phyloP scores from a whole-genome alignment of 2,797 vertebrate species.

The Mus spretus region DNA sequence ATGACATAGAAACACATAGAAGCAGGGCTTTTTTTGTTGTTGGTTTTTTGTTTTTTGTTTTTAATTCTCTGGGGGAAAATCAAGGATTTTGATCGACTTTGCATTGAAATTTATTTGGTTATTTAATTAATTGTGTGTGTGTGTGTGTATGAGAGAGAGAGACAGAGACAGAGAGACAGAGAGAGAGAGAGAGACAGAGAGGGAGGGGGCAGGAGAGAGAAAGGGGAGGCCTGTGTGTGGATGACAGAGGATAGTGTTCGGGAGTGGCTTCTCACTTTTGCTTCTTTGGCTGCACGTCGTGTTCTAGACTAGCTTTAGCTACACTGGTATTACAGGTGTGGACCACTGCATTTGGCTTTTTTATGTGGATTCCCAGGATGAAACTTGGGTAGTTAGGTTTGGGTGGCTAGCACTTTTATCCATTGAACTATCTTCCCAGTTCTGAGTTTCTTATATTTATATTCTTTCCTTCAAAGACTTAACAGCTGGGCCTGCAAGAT shows the following conservation, averaged over 20 bases:
- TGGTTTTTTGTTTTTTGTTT: background rate
- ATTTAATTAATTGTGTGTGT: background rate
- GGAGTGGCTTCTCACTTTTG: background rate
- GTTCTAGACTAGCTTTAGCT: background rate
- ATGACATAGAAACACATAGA: background rate
- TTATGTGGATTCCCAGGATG: background rate
- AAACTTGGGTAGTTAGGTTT: background rate
- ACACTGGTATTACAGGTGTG: background rate
- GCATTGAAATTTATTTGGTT: slow-evolving; percentile 23
- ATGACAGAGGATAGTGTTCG: background rate
- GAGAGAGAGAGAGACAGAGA: no score
- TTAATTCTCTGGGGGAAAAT: slow-evolving; percentile 2
- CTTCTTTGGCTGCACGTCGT: background rate
- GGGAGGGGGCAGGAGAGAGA: no score
- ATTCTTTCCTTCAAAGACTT: slow-evolving; percentile 39
- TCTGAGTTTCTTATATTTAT: slow-evolving; percentile 19
- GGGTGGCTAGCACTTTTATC: background rate
- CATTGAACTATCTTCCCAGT: background rate
- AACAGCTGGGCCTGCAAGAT: background rate
- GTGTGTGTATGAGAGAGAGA: background rate
- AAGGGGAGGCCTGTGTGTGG: background rate
- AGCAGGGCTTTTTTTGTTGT: background rate
- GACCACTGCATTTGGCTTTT: background rate
- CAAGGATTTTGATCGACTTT: slow-evolving; percentile 41
- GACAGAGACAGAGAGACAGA: no score